These are phyloP conservation scores for Tenthredo distinguenda DNA, from an alignment of 2,888 invertebrate species.

Conservation along the genomic window DNA sequence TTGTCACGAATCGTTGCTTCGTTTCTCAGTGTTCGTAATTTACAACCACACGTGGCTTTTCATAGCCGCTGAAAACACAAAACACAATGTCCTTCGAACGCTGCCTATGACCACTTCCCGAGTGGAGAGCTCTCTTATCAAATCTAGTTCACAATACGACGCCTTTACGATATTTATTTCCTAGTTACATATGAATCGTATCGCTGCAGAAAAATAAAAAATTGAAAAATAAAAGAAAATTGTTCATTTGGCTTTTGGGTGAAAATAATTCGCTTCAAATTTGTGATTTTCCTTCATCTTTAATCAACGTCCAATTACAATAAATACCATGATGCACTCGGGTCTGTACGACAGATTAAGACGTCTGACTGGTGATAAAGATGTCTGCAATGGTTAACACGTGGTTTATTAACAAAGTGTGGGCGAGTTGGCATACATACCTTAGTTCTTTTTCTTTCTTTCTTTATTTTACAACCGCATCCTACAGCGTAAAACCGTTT, in stretches of 20 bases:
- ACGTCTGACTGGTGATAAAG: neutral
- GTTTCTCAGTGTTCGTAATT: neutral
- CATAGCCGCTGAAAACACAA: no score
- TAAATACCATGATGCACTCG: neutral
- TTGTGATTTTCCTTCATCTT: neutral
- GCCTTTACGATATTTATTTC: neutral
- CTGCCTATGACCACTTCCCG: neutral
- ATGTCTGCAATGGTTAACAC: conserved; percentile 5
- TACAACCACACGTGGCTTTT: no score
- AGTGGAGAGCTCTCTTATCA: neutral
- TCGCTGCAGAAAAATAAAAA: neutral
- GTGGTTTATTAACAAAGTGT: conserved; percentile 24
- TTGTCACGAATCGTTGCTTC: neutral
- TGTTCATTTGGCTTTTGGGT: no score
- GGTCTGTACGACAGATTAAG: neutral
- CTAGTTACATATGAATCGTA: neutral
- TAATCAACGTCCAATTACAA: neutral
- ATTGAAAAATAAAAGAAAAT: neutral
- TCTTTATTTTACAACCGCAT: neutral
- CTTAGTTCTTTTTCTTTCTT: neutral
- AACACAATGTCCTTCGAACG: neutral
- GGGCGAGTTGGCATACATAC: conserved; percentile 1
- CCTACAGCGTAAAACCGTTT: neutral
- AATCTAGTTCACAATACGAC: neutral
- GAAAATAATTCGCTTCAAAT: neutral